Percentiles rank a stretch among this genome's conserved stretches.
Evolutionary conservation across 2,888 invertebrate genomes (phyloP).

Genomic region (Apotomis betuletana): DNA sequence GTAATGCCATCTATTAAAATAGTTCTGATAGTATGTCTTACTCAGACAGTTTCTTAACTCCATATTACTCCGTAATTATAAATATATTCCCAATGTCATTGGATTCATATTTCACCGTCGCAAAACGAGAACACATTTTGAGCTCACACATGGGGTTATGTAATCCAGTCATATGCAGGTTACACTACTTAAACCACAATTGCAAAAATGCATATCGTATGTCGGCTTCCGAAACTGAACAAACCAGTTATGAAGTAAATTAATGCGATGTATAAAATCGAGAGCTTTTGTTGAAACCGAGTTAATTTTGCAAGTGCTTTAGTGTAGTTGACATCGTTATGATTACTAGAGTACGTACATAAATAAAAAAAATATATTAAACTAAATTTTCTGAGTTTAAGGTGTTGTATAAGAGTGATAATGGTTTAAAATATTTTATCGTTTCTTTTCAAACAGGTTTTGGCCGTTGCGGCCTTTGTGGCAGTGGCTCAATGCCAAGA

Average conservation of each 20-base stretch:
- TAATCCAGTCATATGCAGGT: slow-evolving; percentile 42
- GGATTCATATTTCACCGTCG: background rate
- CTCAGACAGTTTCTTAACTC: no score
- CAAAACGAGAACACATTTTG: slow-evolving; percentile 4
- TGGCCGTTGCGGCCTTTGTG: slow-evolving; percentile 49
- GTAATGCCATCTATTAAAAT: no score
- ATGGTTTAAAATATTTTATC: background rate
- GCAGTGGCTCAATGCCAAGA: slow-evolving; percentile 56
- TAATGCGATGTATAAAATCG: slow-evolving; percentile 63
- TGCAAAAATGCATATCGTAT: slow-evolving; percentile 53
- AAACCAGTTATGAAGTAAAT: slow-evolving; percentile 58
- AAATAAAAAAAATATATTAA: background rate
- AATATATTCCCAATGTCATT: background rate
- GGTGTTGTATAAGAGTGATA: background rate
- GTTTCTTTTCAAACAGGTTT: slow-evolving; percentile 49
- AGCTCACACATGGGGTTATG: slow-evolving; percentile 19
- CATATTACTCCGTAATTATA: background rate
- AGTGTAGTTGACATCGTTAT: slow-evolving; percentile 55
- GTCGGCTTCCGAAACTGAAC: slow-evolving; percentile 49
- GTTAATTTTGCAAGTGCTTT: slow-evolving; percentile 56
- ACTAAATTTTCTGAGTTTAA: background rate
- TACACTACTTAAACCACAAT: slow-evolving; percentile 53
- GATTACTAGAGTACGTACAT: slow-evolving; percentile 43
- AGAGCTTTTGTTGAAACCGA: slow-evolving; percentile 48
- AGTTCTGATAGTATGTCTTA: no score